Conservation (phyloP, 2,797 vertebrate genomes). For the Cyclura pinguis region DNA sequence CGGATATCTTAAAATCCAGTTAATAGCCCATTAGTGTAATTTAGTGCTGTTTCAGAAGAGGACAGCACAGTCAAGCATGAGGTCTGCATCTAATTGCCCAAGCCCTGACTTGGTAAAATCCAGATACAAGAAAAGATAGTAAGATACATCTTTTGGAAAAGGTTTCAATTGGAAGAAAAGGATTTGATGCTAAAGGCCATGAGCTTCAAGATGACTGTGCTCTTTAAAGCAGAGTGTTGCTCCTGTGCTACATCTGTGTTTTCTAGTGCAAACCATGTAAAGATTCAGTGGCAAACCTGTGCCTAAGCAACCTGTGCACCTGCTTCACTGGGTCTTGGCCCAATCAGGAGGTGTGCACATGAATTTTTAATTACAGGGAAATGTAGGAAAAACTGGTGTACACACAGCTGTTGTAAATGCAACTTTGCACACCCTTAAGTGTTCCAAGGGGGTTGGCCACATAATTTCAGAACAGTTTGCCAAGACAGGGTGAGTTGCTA, state of each 20-base stretch:
- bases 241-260: neutral
- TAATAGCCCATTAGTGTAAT: conserved; percentile 36
- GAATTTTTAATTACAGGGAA: neutral
- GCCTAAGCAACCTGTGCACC: neutral
- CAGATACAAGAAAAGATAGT: conserved; percentile 15
- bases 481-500: neutral
- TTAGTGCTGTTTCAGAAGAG: conserved; percentile 36
- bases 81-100: conserved; percentile 17
- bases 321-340: neutral
- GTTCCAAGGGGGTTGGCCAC: neutral
- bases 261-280: neutral
- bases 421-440: neutral
- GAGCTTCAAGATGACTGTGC: neutral
- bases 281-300: neutral
- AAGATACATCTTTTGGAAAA: conserved; percentile 18
- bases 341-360: neutral
- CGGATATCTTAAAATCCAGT: conserved; percentile 48
- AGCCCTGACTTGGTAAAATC: conserved; percentile 1
- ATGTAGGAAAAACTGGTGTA: conserved; percentile 15
- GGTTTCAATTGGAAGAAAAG: conserved; percentile 28
- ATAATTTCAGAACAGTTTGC: neutral
- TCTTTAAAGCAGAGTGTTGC: neutral
- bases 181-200: neutral
- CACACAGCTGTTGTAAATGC: neutral
- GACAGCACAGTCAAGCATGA: conserved; percentile 22